Percentiles rank a stretch among this genome's conserved stretches.
These are phyloP conservation scores for Lordiphosa collinella DNA, from an alignment of 1,140 invertebrate species.

Conservation along the genomic window DNA sequence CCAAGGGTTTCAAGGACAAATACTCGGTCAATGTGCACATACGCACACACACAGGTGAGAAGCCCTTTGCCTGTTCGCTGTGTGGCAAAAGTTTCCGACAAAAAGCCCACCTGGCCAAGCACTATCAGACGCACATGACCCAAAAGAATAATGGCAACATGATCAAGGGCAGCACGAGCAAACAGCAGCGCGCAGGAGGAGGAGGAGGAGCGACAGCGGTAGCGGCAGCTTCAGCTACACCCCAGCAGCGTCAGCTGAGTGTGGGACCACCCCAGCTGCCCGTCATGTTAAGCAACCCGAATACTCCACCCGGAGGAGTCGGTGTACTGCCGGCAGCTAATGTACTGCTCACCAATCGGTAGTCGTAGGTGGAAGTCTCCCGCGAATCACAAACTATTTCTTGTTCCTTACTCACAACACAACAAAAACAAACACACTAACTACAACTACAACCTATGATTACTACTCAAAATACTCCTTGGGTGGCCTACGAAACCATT, in stretches of 20 bases:
- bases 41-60: conserved; percentile 91
- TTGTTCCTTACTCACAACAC: conserved; percentile 70
- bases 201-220: neutral
- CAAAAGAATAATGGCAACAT: conserved; percentile 83
- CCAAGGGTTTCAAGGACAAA: conserved; percentile 95
- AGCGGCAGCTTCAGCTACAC: conserved; percentile 10
- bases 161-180: conserved; percentile 61
- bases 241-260: conserved; percentile 43
- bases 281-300: conserved; percentile 60
- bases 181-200: conserved; percentile 49
- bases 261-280: conserved; percentile 25
- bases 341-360: conserved; percentile 71
- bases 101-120: conserved; percentile 98
- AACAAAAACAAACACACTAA: conserved; percentile 24
- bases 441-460: conserved; percentile 22
- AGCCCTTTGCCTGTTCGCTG: conserved; percentile 92
- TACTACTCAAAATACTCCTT: conserved; percentile 49
- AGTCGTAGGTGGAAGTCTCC: conserved; percentile 25
- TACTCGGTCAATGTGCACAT: conserved; percentile 96
- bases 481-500: conserved; percentile 9
- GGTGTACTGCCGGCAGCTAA: conserved; percentile 66
- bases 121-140: conserved; percentile 96
- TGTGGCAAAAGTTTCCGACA: conserved; percentile 96
- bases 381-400: conserved; percentile 52
- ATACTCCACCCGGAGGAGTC: conserved; percentile 34